Conservation (phyloP, 2,797 vertebrate species). For the Nyctalus aviator region DNA sequence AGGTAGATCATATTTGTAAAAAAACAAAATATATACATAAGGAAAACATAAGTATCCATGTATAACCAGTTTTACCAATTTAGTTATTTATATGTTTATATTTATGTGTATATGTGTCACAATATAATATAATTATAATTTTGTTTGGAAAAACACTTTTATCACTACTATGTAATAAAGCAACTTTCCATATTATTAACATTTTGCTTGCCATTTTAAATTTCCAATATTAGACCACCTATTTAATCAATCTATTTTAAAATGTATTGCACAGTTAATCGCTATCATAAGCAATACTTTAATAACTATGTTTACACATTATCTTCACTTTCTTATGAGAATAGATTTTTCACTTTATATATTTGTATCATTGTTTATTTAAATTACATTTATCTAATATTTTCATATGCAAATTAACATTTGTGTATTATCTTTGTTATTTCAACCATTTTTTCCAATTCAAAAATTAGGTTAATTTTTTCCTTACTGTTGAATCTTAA, state of each 20-base stretch:
- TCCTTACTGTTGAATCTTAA: not conserved
- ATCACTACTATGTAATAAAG: not conserved
- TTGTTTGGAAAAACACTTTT: slow-evolving; percentile 4
- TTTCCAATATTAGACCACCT: not conserved
- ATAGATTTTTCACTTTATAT: not conserved
- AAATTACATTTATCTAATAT: not conserved
- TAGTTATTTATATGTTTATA: not conserved
- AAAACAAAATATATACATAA: not conserved
- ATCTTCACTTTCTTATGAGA: not conserved
- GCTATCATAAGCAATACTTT: not conserved
- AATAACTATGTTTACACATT: not conserved
- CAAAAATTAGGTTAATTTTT: not conserved
- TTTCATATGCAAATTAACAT: not conserved
- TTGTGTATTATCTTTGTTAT: not conserved
- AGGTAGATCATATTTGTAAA: not conserved
- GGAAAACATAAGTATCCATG: not conserved
- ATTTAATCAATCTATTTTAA: not conserved
- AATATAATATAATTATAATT: not conserved
- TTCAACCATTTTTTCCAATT: not conserved
- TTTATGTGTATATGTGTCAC: not conserved
- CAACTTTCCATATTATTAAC: not conserved
- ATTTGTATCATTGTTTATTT: not conserved
- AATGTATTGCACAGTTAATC: not conserved
- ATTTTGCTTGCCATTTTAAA: not conserved
- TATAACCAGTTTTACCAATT: not conserved